phyloP scores from a whole-genome alignment of 2,888 invertebrate species.

The Mimachlamys varia region DNA sequence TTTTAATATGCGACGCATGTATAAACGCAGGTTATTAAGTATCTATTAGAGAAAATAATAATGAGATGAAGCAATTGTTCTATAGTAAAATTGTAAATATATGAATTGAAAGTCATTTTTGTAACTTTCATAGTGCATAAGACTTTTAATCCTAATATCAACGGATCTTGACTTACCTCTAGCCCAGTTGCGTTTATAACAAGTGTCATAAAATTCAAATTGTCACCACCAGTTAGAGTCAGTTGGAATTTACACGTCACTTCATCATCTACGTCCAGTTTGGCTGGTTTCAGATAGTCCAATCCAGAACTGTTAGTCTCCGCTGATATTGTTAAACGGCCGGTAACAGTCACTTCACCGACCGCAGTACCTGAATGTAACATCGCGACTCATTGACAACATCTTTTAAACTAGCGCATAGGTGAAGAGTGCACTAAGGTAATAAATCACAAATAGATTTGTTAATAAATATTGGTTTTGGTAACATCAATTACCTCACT shows the following conservation, averaged over 20 bases:
- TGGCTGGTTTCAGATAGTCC: neutral
- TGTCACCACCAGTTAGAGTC: neutral
- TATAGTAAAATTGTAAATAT: too few species aligned
- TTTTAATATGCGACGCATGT: too few species aligned
- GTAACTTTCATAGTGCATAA: too few species aligned
- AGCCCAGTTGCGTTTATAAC: neutral
- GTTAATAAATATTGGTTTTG: too few species aligned
- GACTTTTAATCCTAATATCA: too few species aligned
- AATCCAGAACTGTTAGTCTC: neutral
- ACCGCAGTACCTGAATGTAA: neutral
- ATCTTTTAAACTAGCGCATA: neutral
- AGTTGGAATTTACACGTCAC: neutral
- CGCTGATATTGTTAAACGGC: neutral
- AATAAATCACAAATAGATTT: neutral
- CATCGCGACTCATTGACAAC: neutral
- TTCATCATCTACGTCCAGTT: neutral
- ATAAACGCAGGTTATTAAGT: too few species aligned
- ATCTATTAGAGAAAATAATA: too few species aligned
- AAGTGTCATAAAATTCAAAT: neutral
- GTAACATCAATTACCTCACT: neutral
- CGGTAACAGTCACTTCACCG: neutral
- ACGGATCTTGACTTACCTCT: neutral
- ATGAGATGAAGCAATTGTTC: too few species aligned
- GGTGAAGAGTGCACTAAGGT: neutral
- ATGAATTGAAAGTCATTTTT: too few species aligned